Percentiles rank a stretch among this genome's conserved stretches.
Evolutionary conservation across 2,888 invertebrate genomes (phyloP).

Genomic region (Sycophila texana): DNA sequence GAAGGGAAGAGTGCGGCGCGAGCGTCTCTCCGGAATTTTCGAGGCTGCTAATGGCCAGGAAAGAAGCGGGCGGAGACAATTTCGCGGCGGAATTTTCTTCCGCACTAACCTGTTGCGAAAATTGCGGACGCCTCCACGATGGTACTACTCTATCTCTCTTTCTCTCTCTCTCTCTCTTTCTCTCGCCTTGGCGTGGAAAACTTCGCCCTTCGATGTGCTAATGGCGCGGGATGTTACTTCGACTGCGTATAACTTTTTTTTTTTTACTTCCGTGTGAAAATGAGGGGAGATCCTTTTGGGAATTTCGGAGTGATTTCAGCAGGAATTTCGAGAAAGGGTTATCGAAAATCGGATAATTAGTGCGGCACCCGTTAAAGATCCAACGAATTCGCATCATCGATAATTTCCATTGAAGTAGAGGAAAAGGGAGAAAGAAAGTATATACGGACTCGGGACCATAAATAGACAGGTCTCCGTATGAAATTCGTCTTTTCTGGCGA

Average conservation of each 20-base stretch:
- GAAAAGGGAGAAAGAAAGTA: background rate
- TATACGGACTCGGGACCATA: slow-evolving; percentile 51
- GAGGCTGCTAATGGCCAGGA: slow-evolving; percentile 1
- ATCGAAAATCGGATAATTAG: no score
- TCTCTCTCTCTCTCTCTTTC: no score
- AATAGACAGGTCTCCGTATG: slow-evolving; percentile 61
- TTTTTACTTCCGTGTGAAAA: no score
- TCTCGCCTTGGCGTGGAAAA: no score
- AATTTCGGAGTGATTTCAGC: no score
- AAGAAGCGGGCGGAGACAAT: slow-evolving; percentile 32
- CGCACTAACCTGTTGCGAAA: slow-evolving; percentile 13
- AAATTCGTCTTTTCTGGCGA: slow-evolving; percentile 48
- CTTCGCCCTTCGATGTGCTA: no score
- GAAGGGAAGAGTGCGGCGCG: background rate
- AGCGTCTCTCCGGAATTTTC: background rate
- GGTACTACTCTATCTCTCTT: slow-evolving; percentile 1
- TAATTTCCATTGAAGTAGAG: slow-evolving; percentile 18
- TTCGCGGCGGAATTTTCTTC: slow-evolving; percentile 17
- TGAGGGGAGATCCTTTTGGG: no score
- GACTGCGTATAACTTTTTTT: no score
- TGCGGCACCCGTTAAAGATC: no score
- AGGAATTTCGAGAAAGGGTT: no score
- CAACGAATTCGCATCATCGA: slow-evolving; percentile 20
- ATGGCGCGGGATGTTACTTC: no score
- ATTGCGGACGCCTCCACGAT: background rate